These are phyloP conservation scores for Mirza zaza DNA, from an alignment of 2,113 vertebrate species.

Conservation along the genomic window DNA sequence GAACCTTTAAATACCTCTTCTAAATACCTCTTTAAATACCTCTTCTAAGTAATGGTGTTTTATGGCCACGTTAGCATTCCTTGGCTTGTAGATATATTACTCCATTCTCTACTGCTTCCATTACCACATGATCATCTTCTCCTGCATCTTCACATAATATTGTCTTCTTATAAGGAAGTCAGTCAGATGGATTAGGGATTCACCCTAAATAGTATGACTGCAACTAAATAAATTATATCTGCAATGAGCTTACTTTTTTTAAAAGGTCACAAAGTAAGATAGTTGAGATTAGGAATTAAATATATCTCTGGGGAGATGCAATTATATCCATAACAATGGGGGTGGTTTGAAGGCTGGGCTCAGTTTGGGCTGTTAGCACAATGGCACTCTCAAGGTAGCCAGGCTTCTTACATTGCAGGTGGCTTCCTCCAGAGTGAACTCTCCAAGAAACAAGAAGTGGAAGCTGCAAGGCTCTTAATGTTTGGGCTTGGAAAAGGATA, in stretches of 20 bases:
- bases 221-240: background rate
- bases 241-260: background rate
- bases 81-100: fast-evolving
- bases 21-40: background rate
- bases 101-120: too few species aligned
- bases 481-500: background rate
- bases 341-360: background rate
- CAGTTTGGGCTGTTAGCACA: background rate
- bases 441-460: background rate
- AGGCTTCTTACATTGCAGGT: background rate
- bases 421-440: background rate
- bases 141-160: background rate
- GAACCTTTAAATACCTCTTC: background rate
- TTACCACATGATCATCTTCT: background rate
- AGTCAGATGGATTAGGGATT: background rate
- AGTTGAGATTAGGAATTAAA: background rate
- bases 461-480: background rate
- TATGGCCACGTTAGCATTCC: background rate
- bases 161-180: background rate
- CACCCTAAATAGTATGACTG: background rate
- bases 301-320: background rate
- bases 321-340: fast-evolving
- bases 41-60: background rate
- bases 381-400: background rate
- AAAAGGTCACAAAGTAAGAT: background rate